These are phyloP conservation scores for Macrophya annulata DNA, from an alignment of 2,888 invertebrate species.

Conservation along the genomic window DNA sequence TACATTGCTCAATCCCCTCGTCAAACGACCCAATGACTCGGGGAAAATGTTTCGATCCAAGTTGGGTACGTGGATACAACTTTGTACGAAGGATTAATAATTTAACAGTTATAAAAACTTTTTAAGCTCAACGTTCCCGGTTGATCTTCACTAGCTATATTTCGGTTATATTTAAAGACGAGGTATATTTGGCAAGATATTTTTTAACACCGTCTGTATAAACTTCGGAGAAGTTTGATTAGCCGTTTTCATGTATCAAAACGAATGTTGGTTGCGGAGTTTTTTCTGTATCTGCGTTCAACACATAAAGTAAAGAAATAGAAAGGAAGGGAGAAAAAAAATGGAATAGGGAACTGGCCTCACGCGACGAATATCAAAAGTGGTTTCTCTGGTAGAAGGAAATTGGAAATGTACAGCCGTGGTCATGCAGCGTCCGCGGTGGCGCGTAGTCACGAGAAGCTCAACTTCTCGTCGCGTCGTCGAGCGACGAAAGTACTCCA, in stretches of 20 bases:
- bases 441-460: slow-evolving; percentile 19
- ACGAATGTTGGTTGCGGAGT: neutral
- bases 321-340: neutral
- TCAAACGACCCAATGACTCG: neutral
- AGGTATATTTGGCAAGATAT: neutral
- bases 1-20: neutral
- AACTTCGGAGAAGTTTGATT: neutral
- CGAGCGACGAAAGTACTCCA: slow-evolving; percentile 30
- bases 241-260: neutral
- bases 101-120: slow-evolving; percentile 4
- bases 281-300: neutral
- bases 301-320: neutral
- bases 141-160: neutral
- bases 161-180: neutral
- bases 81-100: slow-evolving; percentile 6
- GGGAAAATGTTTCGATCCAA: slow-evolving; percentile 17
- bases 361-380: slow-evolving; percentile 50
- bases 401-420: slow-evolving; percentile 47
- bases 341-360: neutral
- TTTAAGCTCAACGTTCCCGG: neutral
- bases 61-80: neutral
- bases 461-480: slow-evolving; percentile 31
- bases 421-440: slow-evolving; percentile 38
- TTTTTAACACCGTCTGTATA: slow-evolving; percentile 10
- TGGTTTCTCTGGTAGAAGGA: slow-evolving; percentile 36